These are phyloP conservation scores for Spinus pinus DNA, from an alignment of 2,797 vertebrate species.

Conservation along the genomic window DNA sequence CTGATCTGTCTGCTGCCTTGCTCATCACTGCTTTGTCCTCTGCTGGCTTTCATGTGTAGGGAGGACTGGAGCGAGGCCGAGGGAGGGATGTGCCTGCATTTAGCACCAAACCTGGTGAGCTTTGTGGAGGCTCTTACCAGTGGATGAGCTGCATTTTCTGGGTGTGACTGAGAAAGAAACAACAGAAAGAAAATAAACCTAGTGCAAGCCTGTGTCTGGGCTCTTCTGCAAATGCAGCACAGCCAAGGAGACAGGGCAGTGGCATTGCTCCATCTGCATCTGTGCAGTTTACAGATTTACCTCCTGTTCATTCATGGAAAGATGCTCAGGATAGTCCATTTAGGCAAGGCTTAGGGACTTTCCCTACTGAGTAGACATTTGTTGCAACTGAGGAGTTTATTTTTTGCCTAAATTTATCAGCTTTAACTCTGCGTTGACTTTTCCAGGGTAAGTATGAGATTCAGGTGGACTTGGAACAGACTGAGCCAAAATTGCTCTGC, in stretches of 20 bases:
- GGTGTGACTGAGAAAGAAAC: not conserved
- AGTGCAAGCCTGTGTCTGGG: not conserved
- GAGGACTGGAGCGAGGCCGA: rapidly evolving
- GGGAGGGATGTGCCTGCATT: not conserved
- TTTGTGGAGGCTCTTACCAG: not conserved
- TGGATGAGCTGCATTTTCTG: not conserved
- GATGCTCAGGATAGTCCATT: not conserved
- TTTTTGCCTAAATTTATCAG: not conserved
- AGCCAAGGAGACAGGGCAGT: not conserved
- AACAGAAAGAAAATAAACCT: not conserved
- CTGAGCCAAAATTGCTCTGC: not conserved
- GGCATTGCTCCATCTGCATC: not conserved
- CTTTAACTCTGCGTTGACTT: not conserved
- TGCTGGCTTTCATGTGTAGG: not conserved
- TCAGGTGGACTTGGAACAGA: not conserved
- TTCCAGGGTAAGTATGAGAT: not conserved
- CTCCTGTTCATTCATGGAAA: not conserved
- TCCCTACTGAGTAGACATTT: not conserved
- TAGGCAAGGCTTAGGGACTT: not conserved
- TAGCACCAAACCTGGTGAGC: not conserved
- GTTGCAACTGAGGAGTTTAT: not conserved
- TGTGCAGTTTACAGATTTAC: not conserved
- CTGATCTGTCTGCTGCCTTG: not conserved
- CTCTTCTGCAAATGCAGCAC: not conserved
- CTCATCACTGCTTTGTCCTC: not conserved